Evolutionary conservation across 2,888 invertebrate genomes (phyloP), one percentile per base, ranked within the genome.

Genomic region (Zele albiditarsus): DNA sequence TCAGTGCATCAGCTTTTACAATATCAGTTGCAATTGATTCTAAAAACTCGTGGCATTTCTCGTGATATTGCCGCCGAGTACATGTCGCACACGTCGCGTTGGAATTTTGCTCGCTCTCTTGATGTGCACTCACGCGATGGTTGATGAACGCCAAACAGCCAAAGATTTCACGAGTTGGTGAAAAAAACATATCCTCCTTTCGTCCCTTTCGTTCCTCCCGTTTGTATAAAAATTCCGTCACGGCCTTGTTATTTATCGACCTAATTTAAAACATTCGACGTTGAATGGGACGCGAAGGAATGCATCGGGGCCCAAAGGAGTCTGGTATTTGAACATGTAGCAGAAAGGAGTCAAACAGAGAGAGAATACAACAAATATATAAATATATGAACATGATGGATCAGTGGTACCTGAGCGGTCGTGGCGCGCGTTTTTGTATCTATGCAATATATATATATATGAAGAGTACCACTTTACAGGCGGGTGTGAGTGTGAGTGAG

Each of bases 21-120:
- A 71, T 63, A 58, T 63, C 53, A 25, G n/a, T 33, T 31, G 38
- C 16, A 33, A 27, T 66, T 53, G 78, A 81, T 86, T 85, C 85
- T 83, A 86, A 85, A 86, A 87, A 86, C 80, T 78, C 33, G 78
- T 71, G 75, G 79, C 80, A 83, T 80, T 84, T 86, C 86, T 86
- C 84, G 83, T 80, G 82, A 82, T 82, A 85, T 72, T 69, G 62
- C 67, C 63, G 33, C 57, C 75, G 77, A 77, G 74, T 75, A 72
- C 74, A 74, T 71, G 38, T 46, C 23, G 38, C 38, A 46, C 25
- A 42, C 46, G n/a, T 25, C 60, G 5, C 63, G 42, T 42, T 42
- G 63, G 27, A 49, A 12, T 53, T 28, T n/a, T 20, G 14, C 8
- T 63, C 14, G 6, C 8, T n/a, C 12, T 31, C 20, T 25, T 16